Base-by-base conservation (phyloP, 2,113 vertebrate genomes). In the Morone chrysops region DNA sequence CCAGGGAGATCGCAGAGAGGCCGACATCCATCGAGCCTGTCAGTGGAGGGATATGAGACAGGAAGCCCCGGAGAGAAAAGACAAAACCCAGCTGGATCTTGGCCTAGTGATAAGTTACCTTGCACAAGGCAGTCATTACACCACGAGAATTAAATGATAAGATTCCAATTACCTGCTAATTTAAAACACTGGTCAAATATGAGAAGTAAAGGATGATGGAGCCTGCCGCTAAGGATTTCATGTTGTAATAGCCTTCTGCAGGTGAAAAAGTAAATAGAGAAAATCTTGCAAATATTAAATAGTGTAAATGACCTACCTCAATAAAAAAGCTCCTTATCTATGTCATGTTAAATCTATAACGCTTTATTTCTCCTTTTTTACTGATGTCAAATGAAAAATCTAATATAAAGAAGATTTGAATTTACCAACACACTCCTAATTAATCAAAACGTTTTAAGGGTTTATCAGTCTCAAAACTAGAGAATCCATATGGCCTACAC, bases 131-230 rank as follows among this genome's bases (percentile, higher is more conserved):
- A 74, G 84, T 78, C 74, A 78, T 89, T 89, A 89, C 80, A 83
- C 78, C 85, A 53, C 87, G 77, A 57, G 72, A 93, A 93, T 92
- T 71, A 90, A 93, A 92, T 89, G 90, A 93, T 91, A 93, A 90
- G 90, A 93, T 89, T 92, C 90, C 86, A 92, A 90, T 92, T 94
- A 91, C 88, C 78, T 70, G 62, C 80, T 83, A 72, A 92, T 91
- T 90, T 87, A 87, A 87, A 87, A 31, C 45, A 65, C 7, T 2
- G 45, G 71, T 76, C 65, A 82, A 84, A 90, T 77, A 76, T 78
- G 62, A 88, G 83, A 22, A 54, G 53, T 31, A 75, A 73, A 77
- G 61, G 69, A 90, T 78, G 73, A 80, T 67, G 57, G 62, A 80
- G 50, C 31, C 59, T 70, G 57, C 31, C 6, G 53, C 51, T 61